These are phyloP conservation scores for Anthophora plumipes DNA, from an alignment of 2,888 invertebrate genomes.

Conservation along the genomic window DNA sequence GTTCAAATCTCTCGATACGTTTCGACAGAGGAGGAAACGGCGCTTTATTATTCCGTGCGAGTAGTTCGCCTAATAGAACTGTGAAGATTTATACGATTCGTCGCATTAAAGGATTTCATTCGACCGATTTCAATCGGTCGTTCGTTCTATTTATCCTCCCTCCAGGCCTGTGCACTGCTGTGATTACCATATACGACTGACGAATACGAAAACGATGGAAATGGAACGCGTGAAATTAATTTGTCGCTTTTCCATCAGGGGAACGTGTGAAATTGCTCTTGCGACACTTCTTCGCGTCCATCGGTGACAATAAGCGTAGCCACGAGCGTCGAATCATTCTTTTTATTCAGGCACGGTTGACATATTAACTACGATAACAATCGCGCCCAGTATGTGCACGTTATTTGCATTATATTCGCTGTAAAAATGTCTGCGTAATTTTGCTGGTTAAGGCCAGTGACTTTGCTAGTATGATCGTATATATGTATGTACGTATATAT, in stretches of 20 bases:
- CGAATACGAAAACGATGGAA: slow-evolving; percentile 20
- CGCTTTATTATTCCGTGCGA: slow-evolving; percentile 28
- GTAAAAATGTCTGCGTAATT: background rate
- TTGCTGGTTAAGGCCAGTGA: slow-evolving; percentile 1
- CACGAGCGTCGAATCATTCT: background rate
- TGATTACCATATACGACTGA: slow-evolving; percentile 1
- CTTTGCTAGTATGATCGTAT: slow-evolving; percentile 1
- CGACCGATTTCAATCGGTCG: slow-evolving; percentile 4
- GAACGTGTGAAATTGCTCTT: slow-evolving; percentile 3
- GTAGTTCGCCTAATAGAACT: slow-evolving; percentile 13
- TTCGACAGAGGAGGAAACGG: background rate
- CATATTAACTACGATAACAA: slow-evolving; percentile 47
- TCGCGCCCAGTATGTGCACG: background rate
- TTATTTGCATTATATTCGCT: slow-evolving; percentile 40
- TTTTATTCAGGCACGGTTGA: slow-evolving; percentile 9
- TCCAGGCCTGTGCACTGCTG: background rate
- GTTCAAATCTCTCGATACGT: slow-evolving; percentile 13
- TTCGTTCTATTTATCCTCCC: slow-evolving; percentile 35
- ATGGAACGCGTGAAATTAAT: slow-evolving; percentile 14
- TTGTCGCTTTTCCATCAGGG: background rate
- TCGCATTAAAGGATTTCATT: slow-evolving; percentile 2
- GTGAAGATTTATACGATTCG: slow-evolving; percentile 1
- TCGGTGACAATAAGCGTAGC: slow-evolving; percentile 5
- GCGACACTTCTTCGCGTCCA: background rate
- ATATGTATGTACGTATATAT: background rate